Evolutionary conservation across 2,888 invertebrate genomes (phyloP).

Genomic region (Smittia sp.): DNA sequence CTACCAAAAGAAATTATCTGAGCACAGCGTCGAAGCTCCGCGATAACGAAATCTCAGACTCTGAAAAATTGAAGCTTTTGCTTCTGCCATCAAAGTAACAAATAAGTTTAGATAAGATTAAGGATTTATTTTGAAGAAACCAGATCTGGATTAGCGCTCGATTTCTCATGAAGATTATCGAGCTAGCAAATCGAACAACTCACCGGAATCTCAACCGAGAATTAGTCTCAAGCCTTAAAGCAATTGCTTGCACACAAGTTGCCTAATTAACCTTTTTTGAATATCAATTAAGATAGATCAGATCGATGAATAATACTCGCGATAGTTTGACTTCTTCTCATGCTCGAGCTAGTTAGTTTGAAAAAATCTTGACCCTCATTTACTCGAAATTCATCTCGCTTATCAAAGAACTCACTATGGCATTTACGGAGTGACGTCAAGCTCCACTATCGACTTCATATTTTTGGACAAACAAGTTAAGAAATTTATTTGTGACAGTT

Average conservation of each 20-base stretch:
- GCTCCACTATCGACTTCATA: no score
- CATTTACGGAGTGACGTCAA: no score
- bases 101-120: not conserved
- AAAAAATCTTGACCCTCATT: no score
- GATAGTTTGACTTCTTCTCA: not conserved
- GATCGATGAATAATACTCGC: not conserved
- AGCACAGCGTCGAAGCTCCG: conserved; percentile 17
- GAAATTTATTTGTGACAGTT: not conserved
- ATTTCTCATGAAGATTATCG: no score
- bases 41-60: conserved; percentile 43
- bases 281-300: not conserved
- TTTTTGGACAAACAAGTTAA: not conserved
- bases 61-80: conserved; percentile 54
- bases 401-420: no score
- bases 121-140: not conserved
- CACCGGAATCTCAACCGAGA: no score
- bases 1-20: not conserved
- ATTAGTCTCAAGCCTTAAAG: not conserved
- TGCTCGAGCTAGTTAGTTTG: not conserved
- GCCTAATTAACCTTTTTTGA: not conserved
- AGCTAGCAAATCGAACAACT: no score
- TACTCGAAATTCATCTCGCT: no score
- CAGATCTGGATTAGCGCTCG: no score
- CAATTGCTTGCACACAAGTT: no score
- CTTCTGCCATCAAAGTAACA: conserved; percentile 52